Evolutionary conservation across 2,888 invertebrate species (phyloP), one percentile per base, ranked within the genome.

Genomic region (Eumerus sabulonum): DNA sequence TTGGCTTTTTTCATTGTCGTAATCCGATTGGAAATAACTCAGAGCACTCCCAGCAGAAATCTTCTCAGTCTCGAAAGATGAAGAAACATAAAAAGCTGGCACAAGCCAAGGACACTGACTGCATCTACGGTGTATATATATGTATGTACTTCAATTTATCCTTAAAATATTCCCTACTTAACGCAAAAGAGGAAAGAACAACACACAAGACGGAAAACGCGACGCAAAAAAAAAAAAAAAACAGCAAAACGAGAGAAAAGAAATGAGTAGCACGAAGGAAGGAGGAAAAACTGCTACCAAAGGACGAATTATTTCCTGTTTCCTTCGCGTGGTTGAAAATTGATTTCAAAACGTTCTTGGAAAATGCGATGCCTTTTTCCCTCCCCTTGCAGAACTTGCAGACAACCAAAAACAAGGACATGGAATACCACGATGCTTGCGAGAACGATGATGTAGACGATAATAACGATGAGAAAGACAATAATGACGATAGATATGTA

Each of bases 21-120:
- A 74, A 79, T 79, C 79, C 74, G 74, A 79, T 79, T 79, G 79
- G 59, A 74, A 73, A 79, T 70, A 79, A 79, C 54, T 79, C 74
- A 56, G 27, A 70, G 54, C 73, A 51, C 53, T 72, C 57, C 62
- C 72, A 67, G 51, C 38, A 56, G 44, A 74, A 66, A 79, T 73
- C 74, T 64, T 60, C 60, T 64, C 48, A 56, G 63, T 16, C 50
- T 40, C 40, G 40, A 40, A 40, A 11, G n/a, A 40, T 2, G 38
- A 50, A 56, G 51, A 42, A 47, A 53, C 38, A n/a, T n/a, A n/a
- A n/a, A n/a, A n/a, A n/a, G n/a, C n/a, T n/a, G n/a, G n/a, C n/a
- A n/a, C n/a, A n/a, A 36, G 64, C 50, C 76, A 57, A 51, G 44
- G 44, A 70, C 54, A 56, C 50, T 42, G 17, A 51, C 60, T 62